Evolutionary conservation across 2,888 invertebrate genomes (phyloP).

Genomic region (Sturmia bella): DNA sequence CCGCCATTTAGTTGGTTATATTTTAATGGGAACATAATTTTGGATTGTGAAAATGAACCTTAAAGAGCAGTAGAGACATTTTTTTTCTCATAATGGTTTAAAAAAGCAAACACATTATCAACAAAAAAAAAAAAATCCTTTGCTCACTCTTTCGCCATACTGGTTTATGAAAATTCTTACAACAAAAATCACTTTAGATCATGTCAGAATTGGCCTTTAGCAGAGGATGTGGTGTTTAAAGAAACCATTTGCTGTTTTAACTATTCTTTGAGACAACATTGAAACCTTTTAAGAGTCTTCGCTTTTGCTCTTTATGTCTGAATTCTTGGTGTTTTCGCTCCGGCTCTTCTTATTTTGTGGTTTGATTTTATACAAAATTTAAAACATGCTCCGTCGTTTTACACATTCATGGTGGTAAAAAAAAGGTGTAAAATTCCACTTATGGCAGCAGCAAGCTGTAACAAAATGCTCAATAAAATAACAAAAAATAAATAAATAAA

Average conservation of each 20-base stretch:
- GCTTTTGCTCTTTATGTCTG: constrained; percentile 57
- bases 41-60: too few relatives aligned
- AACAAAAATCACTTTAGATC: neutral
- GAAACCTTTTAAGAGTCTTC: constrained; percentile 68
- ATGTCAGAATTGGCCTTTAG: constrained; percentile 25
- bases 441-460: constrained; percentile 60
- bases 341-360: constrained; percentile 52
- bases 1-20: too few relatives aligned
- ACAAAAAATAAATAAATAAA: constrained; percentile 9
- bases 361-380: constrained; percentile 58
- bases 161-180: neutral
- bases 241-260: constrained; percentile 15
- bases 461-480: constrained; percentile 31
- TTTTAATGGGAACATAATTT: too few relatives aligned
- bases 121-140: too few relatives aligned
- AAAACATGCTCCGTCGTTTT: constrained; percentile 17
- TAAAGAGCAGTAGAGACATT: too few relatives aligned
- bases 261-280: constrained; percentile 57
- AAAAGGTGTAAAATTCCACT: constrained; percentile 70
- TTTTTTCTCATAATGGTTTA: too few relatives aligned
- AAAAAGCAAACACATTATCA: too few relatives aligned
- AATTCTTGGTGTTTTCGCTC: constrained; percentile 54
- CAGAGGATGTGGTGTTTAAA: constrained; percentile 38
- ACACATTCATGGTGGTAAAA: constrained; percentile 56
- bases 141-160: too few relatives aligned